Conservation (phyloP, 2,113 vertebrate genomes). For the Syngnathus floridae region DNA sequence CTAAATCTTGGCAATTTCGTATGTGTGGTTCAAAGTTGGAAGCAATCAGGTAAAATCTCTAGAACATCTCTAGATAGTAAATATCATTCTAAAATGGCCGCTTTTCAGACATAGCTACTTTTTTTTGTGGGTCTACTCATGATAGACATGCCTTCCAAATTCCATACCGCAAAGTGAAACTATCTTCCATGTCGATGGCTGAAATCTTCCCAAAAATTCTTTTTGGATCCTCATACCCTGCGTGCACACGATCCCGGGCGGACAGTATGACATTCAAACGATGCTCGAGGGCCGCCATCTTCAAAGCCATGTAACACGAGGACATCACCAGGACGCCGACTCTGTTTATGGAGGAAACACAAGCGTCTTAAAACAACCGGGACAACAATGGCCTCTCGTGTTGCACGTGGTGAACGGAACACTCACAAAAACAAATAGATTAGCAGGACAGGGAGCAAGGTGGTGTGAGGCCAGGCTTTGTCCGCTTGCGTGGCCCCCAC, state of each 20-base stretch:
- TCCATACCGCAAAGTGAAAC: too few relatives aligned
- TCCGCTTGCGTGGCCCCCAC: constrained; percentile 47
- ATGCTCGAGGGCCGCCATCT: constrained; percentile 83
- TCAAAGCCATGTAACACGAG: constrained; percentile 89
- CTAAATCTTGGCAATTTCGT: too few relatives aligned
- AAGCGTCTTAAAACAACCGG: not conserved
- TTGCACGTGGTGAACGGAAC: constrained; percentile 7
- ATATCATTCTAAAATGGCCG: too few relatives aligned
- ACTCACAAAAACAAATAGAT: constrained; percentile 89
- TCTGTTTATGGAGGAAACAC: constrained; percentile 55
- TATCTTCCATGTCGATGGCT: not conserved
- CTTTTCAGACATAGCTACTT: too few relatives aligned
- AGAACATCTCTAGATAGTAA: too few relatives aligned
- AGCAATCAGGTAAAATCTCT: too few relatives aligned
- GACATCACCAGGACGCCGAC: constrained; percentile 82
- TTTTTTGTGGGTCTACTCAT: too few relatives aligned
- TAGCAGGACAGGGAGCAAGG: constrained; percentile 76
- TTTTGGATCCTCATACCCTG: constrained; percentile 68
- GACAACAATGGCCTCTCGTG: not conserved
- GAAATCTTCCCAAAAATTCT: not conserved
- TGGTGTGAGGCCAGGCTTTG: constrained; percentile 57
- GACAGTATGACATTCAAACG: constrained; percentile 75
- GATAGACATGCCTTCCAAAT: too few relatives aligned
- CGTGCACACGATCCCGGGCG: constrained; percentile 61
- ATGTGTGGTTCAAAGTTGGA: too few relatives aligned